Conservation (phyloP, 2,113 vertebrate genomes). For the Psophia crepitans region DNA sequence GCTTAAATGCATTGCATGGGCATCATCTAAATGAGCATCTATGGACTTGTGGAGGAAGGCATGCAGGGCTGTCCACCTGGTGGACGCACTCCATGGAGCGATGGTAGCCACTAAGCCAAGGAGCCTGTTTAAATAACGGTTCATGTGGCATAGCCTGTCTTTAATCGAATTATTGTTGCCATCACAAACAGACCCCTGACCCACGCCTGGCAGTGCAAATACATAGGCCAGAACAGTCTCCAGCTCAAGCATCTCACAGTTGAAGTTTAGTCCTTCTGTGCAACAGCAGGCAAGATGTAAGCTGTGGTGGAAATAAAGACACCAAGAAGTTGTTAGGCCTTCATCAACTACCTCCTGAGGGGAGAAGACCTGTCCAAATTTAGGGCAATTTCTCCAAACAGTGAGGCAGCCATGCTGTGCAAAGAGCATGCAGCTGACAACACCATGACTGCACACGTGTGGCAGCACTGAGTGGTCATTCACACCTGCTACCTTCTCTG, state of each 20-base stretch:
- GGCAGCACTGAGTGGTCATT: background rate
- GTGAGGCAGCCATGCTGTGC: background rate
- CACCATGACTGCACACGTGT: fast-evolving
- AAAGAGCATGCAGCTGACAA: fast-evolving
- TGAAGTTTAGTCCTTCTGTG: background rate
- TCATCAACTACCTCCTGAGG: background rate
- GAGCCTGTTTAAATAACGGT: background rate
- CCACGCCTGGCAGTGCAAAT: background rate
- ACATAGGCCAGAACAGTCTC: background rate
- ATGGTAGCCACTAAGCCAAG: background rate
- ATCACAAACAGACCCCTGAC: background rate
- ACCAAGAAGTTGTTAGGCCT: background rate
- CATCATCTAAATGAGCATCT: fast-evolving
- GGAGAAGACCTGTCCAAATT: background rate
- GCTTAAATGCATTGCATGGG: background rate
- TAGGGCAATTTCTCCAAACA: background rate
- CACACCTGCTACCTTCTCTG: background rate
- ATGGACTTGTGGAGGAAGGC: background rate
- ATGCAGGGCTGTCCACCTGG: background rate
- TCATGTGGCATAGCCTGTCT: background rate
- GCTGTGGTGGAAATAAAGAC: background rate
- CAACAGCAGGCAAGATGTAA: background rate
- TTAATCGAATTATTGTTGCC: background rate
- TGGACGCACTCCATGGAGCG: background rate
- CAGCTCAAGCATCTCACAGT: background rate